A percentile compares a stretch with the other conserved stretches of the same genome.
These are phyloP conservation scores for Scotopteryx bipunctaria DNA, from an alignment of 2,888 invertebrate species.

Conservation along the genomic window DNA sequence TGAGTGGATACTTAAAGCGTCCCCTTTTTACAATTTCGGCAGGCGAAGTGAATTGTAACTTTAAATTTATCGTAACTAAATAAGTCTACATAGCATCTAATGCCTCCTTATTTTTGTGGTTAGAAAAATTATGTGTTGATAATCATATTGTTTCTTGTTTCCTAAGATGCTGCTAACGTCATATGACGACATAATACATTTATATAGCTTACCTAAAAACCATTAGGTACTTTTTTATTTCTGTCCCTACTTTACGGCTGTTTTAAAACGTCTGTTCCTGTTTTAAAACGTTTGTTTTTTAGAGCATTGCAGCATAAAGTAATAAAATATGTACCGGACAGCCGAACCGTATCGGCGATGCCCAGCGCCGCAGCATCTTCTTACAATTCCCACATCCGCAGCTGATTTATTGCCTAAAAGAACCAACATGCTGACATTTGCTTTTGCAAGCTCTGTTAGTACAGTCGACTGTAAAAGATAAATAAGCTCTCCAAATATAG, in stretches of 20 bases:
- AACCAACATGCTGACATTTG: slow-evolving; percentile 61
- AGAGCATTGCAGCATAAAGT: not conserved
- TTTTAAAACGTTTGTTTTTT: too few relatives aligned
- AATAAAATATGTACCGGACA: slow-evolving; percentile 11
- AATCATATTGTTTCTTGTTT: too few relatives aligned
- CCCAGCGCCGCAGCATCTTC: slow-evolving; percentile 61
- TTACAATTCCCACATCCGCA: slow-evolving; percentile 61
- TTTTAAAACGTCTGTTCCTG: too few relatives aligned
- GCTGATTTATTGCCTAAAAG: slow-evolving; percentile 70
- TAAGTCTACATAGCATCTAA: too few relatives aligned
- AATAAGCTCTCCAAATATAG: not conserved
- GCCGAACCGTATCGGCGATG: slow-evolving; percentile 51
- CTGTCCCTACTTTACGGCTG: too few relatives aligned
- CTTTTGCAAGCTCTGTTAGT: slow-evolving; percentile 54
- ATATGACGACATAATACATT: too few relatives aligned
- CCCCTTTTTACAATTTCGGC: not conserved
- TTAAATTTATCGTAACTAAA: too few relatives aligned
- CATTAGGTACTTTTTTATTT: too few relatives aligned
- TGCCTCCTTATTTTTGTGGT: too few relatives aligned
- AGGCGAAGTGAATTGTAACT: not conserved
- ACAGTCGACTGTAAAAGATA: slow-evolving; percentile 31
- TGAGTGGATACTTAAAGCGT: slow-evolving; percentile 6
- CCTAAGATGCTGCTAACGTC: too few relatives aligned
- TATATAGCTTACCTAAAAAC: too few relatives aligned
- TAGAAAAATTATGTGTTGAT: too few relatives aligned